Conservation (phyloP, 2,797 vertebrate species). For the Aviceda cuculoides region DNA sequence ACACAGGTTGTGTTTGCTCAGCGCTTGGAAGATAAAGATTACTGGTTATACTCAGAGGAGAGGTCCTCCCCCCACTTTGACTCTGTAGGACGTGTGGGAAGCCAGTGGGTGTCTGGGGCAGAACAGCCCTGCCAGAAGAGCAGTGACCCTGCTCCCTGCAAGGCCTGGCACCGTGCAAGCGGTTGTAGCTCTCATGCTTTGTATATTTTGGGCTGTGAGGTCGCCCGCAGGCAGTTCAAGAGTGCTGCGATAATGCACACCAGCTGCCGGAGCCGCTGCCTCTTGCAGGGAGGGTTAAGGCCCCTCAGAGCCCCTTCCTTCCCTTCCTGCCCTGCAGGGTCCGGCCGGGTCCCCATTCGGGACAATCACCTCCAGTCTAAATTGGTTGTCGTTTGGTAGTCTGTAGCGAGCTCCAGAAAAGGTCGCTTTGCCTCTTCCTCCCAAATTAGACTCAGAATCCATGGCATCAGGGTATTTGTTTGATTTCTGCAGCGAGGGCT, state of each 20-base stretch:
- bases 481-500: neutral
- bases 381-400: neutral
- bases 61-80: neutral
- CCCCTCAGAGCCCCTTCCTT: neutral
- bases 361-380: neutral
- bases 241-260: neutral
- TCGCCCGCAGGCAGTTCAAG: neutral
- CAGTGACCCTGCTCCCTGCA: neutral
- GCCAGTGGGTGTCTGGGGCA: neutral
- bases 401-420: neutral
- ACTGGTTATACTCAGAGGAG: neutral
- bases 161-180: neutral
- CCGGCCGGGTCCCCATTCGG: neutral
- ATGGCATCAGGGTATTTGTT: neutral
- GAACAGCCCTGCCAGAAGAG: neutral
- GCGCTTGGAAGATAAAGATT: neutral
- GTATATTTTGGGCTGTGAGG: neutral
- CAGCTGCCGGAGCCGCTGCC: neutral
- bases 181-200: neutral
- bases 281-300: neutral
- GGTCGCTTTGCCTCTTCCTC: neutral
- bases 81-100: neutral
- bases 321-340: neutral
- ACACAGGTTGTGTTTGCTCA: neutral
- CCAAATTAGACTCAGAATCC: neutral